A percentile compares a stretch with the other conserved stretches of the same genome.
phyloP scores from a whole-genome alignment of 1,140 invertebrate genomes.

The Polypedilum vanderplanki region DNA sequence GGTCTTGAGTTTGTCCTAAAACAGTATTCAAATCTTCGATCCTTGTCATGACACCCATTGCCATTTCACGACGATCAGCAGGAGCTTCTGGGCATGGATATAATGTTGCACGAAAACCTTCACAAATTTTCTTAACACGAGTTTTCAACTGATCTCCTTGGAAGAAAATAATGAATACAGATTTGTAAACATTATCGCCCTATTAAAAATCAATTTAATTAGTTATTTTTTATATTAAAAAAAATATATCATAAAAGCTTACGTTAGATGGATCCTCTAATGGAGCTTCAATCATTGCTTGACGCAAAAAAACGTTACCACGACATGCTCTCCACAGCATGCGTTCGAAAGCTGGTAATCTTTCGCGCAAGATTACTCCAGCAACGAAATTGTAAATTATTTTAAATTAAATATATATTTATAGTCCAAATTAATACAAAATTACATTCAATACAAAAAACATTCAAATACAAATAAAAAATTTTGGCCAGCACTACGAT shows the following conservation, averaged over 20 bases:
- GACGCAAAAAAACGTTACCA: conserved; percentile 76
- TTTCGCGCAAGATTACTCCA: conserved; percentile 57
- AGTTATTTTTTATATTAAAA: background rate
- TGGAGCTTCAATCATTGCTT: conserved; percentile 68
- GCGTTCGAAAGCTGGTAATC: conserved; percentile 70
- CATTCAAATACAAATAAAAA: too few relatives aligned
- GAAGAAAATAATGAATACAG: conserved; percentile 95
- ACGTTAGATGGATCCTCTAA: conserved; percentile 83
- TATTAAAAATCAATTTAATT: conserved; percentile 42
- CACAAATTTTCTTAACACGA: conserved; percentile 88
- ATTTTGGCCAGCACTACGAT: too few relatives aligned
- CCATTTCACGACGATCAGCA: conserved; percentile 78
- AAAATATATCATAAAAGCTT: conserved; percentile 38
- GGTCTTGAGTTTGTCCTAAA: conserved; percentile 84
- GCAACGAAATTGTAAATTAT: conserved; percentile 52
- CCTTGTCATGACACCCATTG: conserved; percentile 76
- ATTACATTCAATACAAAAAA: background rate
- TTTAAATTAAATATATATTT: background rate
- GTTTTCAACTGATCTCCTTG: conserved; percentile 92
- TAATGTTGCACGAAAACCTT: conserved; percentile 84
- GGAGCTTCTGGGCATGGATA: conserved; percentile 86
- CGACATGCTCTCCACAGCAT: conserved; percentile 79
- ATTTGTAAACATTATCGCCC: conserved; percentile 83
- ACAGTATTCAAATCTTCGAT: conserved; percentile 87
- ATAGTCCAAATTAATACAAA: background rate